Base-by-base conservation (phyloP, 2,797 vertebrate genomes). In the Gephyroberyx darwinii region DNA sequence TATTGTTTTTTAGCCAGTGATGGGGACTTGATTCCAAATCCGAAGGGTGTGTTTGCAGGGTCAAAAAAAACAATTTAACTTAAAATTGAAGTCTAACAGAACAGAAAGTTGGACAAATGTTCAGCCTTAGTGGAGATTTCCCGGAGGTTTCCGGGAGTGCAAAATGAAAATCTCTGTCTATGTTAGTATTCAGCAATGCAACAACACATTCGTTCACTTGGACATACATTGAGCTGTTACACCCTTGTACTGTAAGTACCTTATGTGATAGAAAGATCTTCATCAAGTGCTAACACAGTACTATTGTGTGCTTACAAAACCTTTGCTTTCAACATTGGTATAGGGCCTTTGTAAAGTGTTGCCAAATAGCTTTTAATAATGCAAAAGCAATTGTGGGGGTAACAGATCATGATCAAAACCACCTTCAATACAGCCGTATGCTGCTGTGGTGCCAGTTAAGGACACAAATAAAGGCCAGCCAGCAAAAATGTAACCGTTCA, bases 381-480 rank as follows among this genome's bases (percentile, higher is more conserved):
- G 65, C 77, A 22, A 80, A 70, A 63, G 20, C 71, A 80, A 26
- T 26, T 74, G 70, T n/a, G 57, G 22, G 71, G 65, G 53, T 65
- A 68, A 50, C 60, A 45, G 60, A 75, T 55, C 31, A 63, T 63
- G 74, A 79, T 84, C 78, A 78, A 83, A 89, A 81, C 80, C 22
- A 61, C 53, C 59, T 65, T 83, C 64, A 59, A 2, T 10, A 35
- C 30, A 51, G 31, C 8, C n/a, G 8, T 13, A 16, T 33, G 6
- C 31, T 63, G 47, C 73, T 73, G 22, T 16, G 43, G 61, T 71
- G 68, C 65, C 60, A 73, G 68, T 43, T 69, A 39, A 79, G 67
- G 67, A 69, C 71, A 65, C 35, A 74, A 70, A 17, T 64, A 63
- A 76, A 81, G 16, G 26, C 52, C 60, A 66, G 64, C 61, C 19